These are phyloP conservation scores for Silvanus unidentatus DNA, from an alignment of 2,888 invertebrate genomes.

Conservation along the genomic window DNA sequence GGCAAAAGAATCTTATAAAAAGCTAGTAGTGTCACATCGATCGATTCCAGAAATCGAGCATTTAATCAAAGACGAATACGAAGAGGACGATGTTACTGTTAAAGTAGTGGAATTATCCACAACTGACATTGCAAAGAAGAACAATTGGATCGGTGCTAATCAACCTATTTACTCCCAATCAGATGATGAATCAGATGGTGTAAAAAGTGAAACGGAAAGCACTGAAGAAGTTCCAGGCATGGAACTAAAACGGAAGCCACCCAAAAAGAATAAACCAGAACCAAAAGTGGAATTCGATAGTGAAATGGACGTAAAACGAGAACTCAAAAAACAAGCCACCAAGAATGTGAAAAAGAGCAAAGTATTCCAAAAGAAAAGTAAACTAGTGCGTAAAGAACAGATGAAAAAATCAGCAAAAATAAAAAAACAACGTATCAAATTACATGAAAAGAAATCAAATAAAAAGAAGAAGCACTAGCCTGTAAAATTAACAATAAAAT, in stretches of 20 bases:
- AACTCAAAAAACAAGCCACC: constrained; percentile 64
- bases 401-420: constrained; percentile 57
- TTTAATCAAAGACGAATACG: constrained; percentile 63
- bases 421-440: constrained; percentile 43
- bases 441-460: constrained; percentile 34
- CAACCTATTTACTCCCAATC: constrained; percentile 44
- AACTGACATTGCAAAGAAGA: constrained; percentile 62
- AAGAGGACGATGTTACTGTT: constrained; percentile 71
- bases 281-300: constrained; percentile 42
- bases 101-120: constrained; percentile 71
- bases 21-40: constrained; percentile 64
- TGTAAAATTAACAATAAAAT: too few relatives aligned
- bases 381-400: constrained; percentile 63
- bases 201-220: constrained; percentile 24
- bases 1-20: constrained; percentile 67
- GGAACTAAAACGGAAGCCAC: constrained; percentile 40
- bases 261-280: constrained; percentile 24
- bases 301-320: constrained; percentile 64
- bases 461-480: constrained; percentile 3
- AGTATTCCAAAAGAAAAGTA: constrained; percentile 68
- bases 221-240: constrained; percentile 44
- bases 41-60: constrained; percentile 66
- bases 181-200: constrained; percentile 33
- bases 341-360: constrained; percentile 72
- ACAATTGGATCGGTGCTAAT: constrained; percentile 69